These are phyloP conservation scores for Drosophila azteca DNA, from an alignment of 1,140 invertebrate genomes.

Conservation along the genomic window DNA sequence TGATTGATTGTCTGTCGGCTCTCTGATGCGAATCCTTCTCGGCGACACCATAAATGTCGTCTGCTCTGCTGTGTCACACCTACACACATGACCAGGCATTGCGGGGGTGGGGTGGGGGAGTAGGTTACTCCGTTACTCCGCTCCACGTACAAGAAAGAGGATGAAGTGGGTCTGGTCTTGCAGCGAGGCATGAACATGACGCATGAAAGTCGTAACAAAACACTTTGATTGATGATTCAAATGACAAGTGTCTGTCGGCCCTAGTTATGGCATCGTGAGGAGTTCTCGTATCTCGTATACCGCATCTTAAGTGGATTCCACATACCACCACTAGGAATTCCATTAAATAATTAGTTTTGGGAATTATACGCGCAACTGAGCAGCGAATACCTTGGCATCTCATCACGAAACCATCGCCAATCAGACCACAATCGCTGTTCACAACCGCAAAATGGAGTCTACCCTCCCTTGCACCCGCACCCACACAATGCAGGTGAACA, in stretches of 20 bases:
- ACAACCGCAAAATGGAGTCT: conserved; percentile 58
- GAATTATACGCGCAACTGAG: no score
- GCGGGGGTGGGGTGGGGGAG: conserved; percentile 6
- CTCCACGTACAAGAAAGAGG: conserved; percentile 9
- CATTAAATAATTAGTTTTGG: no score
- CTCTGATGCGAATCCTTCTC: conserved; percentile 52
- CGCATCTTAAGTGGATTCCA: no score
- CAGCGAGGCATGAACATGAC: conserved; percentile 61
- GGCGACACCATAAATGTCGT: conserved; percentile 78
- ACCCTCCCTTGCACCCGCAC: not conserved
- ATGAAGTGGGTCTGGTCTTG: conserved; percentile 17
- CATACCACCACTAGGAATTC: no score
- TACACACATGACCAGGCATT: conserved; percentile 33
- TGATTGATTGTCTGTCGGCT: conserved; percentile 74
- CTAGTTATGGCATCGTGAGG: conserved; percentile 32
- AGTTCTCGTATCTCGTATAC: not conserved
- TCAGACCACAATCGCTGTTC: conserved; percentile 52
- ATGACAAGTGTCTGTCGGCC: conserved; percentile 14
- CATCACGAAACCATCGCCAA: conserved; percentile 34
- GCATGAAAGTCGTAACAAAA: conserved; percentile 78
- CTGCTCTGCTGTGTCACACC: conserved; percentile 68
- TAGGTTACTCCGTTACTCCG: not conserved
- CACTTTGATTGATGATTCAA: conserved; percentile 81
- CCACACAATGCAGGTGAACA: conserved; percentile 37
- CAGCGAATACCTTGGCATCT: not conserved